Conservation (phyloP, 2,888 invertebrate genomes). For the Morpho deidamia region DNA sequence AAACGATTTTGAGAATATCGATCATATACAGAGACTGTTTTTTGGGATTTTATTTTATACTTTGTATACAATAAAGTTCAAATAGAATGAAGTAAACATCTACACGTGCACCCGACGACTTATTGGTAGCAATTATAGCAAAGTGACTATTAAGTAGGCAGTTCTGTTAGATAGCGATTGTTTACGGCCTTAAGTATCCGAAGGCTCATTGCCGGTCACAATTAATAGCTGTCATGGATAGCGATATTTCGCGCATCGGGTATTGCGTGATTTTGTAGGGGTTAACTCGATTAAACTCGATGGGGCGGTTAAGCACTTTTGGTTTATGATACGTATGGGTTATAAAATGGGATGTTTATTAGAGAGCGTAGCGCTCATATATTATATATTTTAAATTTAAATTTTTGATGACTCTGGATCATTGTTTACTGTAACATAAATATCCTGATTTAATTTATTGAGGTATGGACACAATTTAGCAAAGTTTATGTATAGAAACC, state of each 20-base stretch:
- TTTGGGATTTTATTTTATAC: too few relatives aligned
- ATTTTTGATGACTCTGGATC: too few relatives aligned
- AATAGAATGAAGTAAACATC: neutral
- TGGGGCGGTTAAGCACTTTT: slow-evolving; percentile 46
- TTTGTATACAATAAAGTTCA: too few relatives aligned
- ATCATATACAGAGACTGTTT: too few relatives aligned
- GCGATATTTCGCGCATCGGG: slow-evolving; percentile 59
- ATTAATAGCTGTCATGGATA: slow-evolving; percentile 56
- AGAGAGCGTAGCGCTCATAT: slow-evolving; percentile 2
- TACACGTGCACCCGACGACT: slow-evolving; percentile 7
- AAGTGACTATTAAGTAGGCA: slow-evolving; percentile 49
- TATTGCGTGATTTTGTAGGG: slow-evolving; percentile 55
- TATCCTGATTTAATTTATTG: too few relatives aligned
- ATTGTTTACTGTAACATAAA: too few relatives aligned
- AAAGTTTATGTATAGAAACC: too few relatives aligned
- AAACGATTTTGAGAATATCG: too few relatives aligned
- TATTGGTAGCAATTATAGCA: slow-evolving; percentile 52
- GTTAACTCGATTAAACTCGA: slow-evolving; percentile 59
- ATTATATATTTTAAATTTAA: neutral
- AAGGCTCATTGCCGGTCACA: slow-evolving; percentile 47
- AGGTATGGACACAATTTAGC: too few relatives aligned
- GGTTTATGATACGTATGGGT: slow-evolving; percentile 33
- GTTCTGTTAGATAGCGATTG: slow-evolving; percentile 49
- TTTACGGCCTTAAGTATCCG: slow-evolving; percentile 55
- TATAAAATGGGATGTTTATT: slow-evolving; percentile 23